Evolutionary conservation across 2,888 invertebrate species (phyloP).

Genomic region (Dicyrtoma fusca): DNA sequence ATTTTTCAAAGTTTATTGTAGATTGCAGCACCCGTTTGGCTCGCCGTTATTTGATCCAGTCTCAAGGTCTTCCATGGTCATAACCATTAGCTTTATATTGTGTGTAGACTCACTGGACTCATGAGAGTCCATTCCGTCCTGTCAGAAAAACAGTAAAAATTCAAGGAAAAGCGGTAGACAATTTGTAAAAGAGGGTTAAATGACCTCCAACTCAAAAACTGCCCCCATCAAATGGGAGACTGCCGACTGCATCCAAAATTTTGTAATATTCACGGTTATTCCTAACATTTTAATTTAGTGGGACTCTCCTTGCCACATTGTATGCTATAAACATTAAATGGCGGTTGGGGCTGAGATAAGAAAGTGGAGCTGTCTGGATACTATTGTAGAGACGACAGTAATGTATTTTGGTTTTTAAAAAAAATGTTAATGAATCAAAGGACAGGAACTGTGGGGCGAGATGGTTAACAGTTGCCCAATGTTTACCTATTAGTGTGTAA

Average conservation of each 20-base stretch:
- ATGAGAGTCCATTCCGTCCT: too few relatives aligned
- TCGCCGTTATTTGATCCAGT: conserved; percentile 19
- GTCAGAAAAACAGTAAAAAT: too few relatives aligned
- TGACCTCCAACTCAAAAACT: too few relatives aligned
- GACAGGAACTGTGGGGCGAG: conserved; percentile 8
- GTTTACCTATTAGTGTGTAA: conserved; percentile 26
- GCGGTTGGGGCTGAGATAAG: background rate
- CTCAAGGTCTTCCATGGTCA: conserved; percentile 4
- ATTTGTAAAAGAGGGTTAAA: too few relatives aligned
- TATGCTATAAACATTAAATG: too few relatives aligned
- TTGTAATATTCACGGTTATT: too few relatives aligned
- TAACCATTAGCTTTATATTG: too few relatives aligned
- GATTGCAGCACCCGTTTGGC: background rate
- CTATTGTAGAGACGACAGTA: background rate
- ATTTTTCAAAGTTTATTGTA: background rate
- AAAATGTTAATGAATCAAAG: conserved; percentile 13
- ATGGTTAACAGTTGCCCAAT: conserved; percentile 29
- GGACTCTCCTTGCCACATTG: too few relatives aligned
- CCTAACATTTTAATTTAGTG: background rate
- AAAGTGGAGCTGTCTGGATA: background rate
- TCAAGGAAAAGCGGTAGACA: too few relatives aligned
- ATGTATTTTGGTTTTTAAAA: background rate
- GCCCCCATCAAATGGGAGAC: too few relatives aligned
- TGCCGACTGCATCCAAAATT: too few relatives aligned
- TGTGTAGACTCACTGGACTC: too few relatives aligned